Conservation (phyloP, 1,140 invertebrate species). For the Mizuhopecten yessoensis region DNA sequence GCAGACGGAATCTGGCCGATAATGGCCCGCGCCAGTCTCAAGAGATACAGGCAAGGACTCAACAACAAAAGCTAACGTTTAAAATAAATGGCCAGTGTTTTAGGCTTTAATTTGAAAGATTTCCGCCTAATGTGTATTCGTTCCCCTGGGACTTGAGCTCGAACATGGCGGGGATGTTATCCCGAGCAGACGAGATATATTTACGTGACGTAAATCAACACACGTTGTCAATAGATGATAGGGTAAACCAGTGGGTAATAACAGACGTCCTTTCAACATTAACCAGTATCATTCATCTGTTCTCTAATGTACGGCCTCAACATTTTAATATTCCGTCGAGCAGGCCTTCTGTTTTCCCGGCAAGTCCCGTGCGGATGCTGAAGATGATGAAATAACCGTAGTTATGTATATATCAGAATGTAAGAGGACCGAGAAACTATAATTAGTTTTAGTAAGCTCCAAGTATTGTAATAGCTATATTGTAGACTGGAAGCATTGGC, state of each 20-base stretch:
- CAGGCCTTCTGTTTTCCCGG: background rate
- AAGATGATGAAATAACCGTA: background rate
- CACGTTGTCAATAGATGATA: constrained; percentile 19
- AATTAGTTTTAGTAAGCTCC: background rate
- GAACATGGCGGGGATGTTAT: constrained; percentile 3
- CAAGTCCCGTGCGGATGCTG: background rate
- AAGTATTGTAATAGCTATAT: too few species aligned
- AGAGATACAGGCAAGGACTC: background rate
- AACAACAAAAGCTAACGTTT: constrained; percentile 25
- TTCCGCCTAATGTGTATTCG: constrained; percentile 20
- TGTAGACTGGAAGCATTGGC: too few species aligned
- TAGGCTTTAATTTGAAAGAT: constrained; percentile 35
- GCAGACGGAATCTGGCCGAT: constrained; percentile 30
- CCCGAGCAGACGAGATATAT: constrained; percentile 16
- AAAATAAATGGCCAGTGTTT: constrained; percentile 39
- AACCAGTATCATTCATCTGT: background rate
- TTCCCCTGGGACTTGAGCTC: background rate
- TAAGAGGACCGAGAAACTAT: background rate
- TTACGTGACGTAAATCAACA: constrained; percentile 14
- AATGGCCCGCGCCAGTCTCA: background rate
- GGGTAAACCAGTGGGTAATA: constrained; percentile 10
- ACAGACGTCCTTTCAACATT: background rate
- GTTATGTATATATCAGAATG: background rate
- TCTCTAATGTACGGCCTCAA: background rate
- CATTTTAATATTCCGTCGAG: background rate